phyloP scores from a whole-genome alignment of 2,113 vertebrate genomes.

The Scopus umbretta region DNA sequence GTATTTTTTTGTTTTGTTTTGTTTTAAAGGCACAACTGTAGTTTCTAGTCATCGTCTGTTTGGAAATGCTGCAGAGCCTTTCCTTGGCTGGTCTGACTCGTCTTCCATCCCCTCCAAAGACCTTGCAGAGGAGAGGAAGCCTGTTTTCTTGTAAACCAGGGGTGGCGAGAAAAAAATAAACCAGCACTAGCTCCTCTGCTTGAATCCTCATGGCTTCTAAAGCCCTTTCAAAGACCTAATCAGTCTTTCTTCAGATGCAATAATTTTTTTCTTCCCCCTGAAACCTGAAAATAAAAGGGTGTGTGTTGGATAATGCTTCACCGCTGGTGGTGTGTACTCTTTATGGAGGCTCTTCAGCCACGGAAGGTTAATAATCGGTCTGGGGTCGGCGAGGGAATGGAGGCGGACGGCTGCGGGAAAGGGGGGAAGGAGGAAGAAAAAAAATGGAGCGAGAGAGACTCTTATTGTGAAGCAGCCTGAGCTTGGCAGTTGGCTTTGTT shows the following conservation, averaged over 20 bases:
- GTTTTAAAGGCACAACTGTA: slow-evolving; percentile 32
- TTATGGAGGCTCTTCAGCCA: slow-evolving; percentile 19
- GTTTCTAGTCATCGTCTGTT: background rate
- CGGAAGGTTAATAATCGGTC: slow-evolving; percentile 41
- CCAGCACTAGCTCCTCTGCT: background rate
- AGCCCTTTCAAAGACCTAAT: slow-evolving; percentile 4
- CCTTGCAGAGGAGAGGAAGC: background rate
- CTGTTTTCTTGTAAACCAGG: background rate
- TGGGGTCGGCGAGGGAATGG: slow-evolving; percentile 20
- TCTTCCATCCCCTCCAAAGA: slow-evolving; percentile 25
- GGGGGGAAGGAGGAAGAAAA: background rate
- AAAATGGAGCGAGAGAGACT: slow-evolving; percentile 59
- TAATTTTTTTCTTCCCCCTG: background rate
- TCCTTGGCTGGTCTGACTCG: background rate
- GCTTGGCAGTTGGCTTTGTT: slow-evolving; percentile 78
- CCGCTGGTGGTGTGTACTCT: background rate
- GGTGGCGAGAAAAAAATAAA: background rate
- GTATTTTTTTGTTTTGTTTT: background rate
- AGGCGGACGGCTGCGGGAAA: slow-evolving; percentile 22
- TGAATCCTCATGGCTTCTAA: slow-evolving; percentile 33
- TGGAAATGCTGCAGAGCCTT: slow-evolving; percentile 29
- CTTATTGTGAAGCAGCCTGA: slow-evolving; percentile 70
- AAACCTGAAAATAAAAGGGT: background rate
- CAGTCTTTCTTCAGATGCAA: background rate
- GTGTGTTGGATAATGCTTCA: background rate